A percentile compares a stretch with the other conserved stretches of the same genome.
Evolutionary conservation across 2,888 invertebrate species (phyloP).

Genomic region (Eulithis prunata): DNA sequence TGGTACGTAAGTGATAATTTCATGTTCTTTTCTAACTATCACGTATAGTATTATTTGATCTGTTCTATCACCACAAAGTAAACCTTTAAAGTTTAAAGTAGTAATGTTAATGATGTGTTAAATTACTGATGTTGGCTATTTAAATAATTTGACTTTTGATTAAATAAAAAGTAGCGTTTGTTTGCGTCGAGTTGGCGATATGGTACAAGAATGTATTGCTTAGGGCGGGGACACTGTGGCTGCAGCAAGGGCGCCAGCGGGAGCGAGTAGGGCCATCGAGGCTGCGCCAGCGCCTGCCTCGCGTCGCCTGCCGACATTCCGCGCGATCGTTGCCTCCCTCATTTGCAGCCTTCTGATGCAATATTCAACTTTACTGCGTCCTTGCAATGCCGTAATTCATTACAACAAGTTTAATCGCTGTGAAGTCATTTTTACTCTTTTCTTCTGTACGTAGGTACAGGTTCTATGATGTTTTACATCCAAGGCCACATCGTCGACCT

Average conservation of each 20-base stretch:
- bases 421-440: slow-evolving; percentile 76
- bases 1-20: too few relatives aligned
- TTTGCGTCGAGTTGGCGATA: neutral
- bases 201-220: neutral
- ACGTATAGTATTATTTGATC: too few relatives aligned
- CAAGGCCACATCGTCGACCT: slow-evolving; percentile 76
- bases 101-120: too few relatives aligned
- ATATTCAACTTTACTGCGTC: slow-evolving; percentile 84
- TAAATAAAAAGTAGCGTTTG: neutral
- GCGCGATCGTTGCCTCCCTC: slow-evolving; percentile 78
- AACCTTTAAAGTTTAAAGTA: too few relatives aligned
- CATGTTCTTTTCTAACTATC: too few relatives aligned
- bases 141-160: too few relatives aligned
- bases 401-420: slow-evolving; percentile 78
- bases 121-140: too few relatives aligned
- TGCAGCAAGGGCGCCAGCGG: slow-evolving; percentile 13
- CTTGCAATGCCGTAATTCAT: slow-evolving; percentile 85
- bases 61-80: too few relatives aligned
- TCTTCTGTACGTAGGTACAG: slow-evolving; percentile 57
- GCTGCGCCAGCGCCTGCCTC: slow-evolving; percentile 30
- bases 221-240: slow-evolving; percentile 8
- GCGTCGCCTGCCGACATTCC: slow-evolving; percentile 73
- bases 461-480: slow-evolving; percentile 57
- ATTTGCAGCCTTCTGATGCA: slow-evolving; percentile 79
- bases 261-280: slow-evolving; percentile 39